phyloP scores from a whole-genome alignment of 2,113 vertebrate species.

The Acinonyx jubatus region DNA sequence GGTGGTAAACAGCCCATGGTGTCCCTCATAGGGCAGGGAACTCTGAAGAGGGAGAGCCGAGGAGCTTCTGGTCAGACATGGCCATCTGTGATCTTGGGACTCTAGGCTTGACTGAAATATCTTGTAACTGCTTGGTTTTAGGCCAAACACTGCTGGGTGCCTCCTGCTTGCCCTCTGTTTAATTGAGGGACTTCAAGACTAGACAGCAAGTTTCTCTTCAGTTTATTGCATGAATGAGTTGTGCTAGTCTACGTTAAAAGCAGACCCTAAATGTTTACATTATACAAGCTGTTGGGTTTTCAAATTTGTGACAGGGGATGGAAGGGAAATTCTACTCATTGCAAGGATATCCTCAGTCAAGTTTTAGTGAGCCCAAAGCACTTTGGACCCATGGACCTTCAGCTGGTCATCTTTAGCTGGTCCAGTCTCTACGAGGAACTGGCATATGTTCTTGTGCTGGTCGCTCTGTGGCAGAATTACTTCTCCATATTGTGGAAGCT shows the following conservation, averaged over 20 bases:
- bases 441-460: slow-evolving; percentile 97
- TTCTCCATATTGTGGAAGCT: slow-evolving; percentile 79
- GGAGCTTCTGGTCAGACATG: not conserved
- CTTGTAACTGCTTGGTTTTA: not conserved
- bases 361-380: not conserved
- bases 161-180: not conserved
- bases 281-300: not conserved
- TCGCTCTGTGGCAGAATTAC: slow-evolving; percentile 97
- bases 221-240: not conserved
- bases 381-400: not conserved
- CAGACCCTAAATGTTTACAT: not conserved
- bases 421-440: slow-evolving; percentile 91
- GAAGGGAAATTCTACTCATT: not conserved
- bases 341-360: not conserved
- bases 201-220: not conserved
- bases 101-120: not conserved
- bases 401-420: not conserved
- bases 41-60: not conserved
- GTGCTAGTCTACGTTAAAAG: not conserved
- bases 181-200: not conserved
- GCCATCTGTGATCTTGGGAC: not conserved
- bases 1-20: not conserved
- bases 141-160: not conserved
- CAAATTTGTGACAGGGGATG: not conserved
- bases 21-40: not conserved